These are phyloP conservation scores for Crenuchus spilurus DNA, from an alignment of 2,797 vertebrate genomes.

Conservation along the genomic window DNA sequence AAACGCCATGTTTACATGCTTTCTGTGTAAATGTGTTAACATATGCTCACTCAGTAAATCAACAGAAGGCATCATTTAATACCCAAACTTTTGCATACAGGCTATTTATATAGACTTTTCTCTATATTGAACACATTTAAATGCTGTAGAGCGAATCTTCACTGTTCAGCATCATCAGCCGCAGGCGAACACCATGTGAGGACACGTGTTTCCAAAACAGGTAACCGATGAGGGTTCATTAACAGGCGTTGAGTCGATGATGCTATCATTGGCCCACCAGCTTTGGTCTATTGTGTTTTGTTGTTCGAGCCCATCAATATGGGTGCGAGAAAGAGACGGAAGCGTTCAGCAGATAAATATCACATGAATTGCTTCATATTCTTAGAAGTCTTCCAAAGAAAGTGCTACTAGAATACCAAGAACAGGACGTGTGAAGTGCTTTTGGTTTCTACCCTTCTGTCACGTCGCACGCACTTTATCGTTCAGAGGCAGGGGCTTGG, in stretches of 20 bases:
- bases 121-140: too few species aligned
- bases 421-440: slow-evolving; percentile 69
- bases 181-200: slow-evolving; percentile 26
- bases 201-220: not conserved
- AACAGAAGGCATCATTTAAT: too few species aligned
- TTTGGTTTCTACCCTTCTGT: slow-evolving; percentile 44
- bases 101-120: too few species aligned
- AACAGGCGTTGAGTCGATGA: not conserved
- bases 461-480: not conserved
- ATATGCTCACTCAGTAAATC: too few species aligned
- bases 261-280: slow-evolving; percentile 11
- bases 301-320: slow-evolving; percentile 24
- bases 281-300: slow-evolving; percentile 35
- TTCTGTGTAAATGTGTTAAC: too few species aligned
- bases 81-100: too few species aligned
- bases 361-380: slow-evolving; percentile 67
- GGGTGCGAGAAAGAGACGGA: slow-evolving; percentile 51
- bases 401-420: slow-evolving; percentile 71
- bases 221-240: slow-evolving; percentile 9
- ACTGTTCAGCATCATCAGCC: slow-evolving; percentile 8
- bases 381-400: slow-evolving; percentile 75
- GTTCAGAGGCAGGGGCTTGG: not conserved
- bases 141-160: too few species aligned
- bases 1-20: too few species aligned
- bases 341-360: slow-evolving; percentile 35